Conservation (phyloP, 1,140 invertebrate genomes). For the Asbolus verrucosus region DNA sequence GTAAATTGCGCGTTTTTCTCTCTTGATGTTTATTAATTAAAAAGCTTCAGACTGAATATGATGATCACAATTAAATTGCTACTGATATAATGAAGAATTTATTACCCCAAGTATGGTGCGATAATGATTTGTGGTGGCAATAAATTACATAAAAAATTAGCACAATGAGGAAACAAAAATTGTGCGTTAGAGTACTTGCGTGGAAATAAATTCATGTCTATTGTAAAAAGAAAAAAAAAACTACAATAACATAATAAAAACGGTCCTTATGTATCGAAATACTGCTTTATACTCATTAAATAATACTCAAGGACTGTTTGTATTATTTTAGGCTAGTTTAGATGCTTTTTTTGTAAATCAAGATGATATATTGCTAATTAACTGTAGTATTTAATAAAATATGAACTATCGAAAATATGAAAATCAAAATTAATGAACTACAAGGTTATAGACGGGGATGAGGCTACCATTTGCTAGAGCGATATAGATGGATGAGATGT, state of each 20-base stretch:
- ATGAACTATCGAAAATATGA: constrained; percentile 12
- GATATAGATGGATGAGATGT: constrained; percentile 11
- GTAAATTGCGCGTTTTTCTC: constrained; percentile 14
- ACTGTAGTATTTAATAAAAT: background rate
- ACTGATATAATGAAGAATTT: constrained; percentile 27
- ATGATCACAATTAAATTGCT: constrained; percentile 24
- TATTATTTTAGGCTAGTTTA: background rate
- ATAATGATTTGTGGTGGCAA: constrained; percentile 39
- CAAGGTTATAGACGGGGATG: constrained; percentile 16
- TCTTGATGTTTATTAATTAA: constrained; percentile 25
- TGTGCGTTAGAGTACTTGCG: constrained; percentile 36
- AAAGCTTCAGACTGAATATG: constrained; percentile 35
- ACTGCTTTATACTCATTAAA: constrained; percentile 11
- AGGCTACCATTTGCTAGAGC: constrained; percentile 4
- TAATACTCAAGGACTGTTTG: background rate
- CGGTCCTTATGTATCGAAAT: constrained; percentile 23
- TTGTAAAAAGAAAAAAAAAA: background rate
- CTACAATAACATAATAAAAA: constrained; percentile 14
- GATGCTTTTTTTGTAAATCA: no score
- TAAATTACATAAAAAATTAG: constrained; percentile 48
- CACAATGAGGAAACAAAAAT: constrained; percentile 40
- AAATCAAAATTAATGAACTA: constrained; percentile 15
- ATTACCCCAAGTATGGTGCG: constrained; percentile 37
- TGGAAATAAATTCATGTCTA: no score
- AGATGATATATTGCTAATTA: background rate